A percentile compares a stretch with the other conserved stretches of the same genome.
These are phyloP conservation scores for Folsomia manolachei DNA, from an alignment of 2,888 invertebrate species.

Conservation along the genomic window DNA sequence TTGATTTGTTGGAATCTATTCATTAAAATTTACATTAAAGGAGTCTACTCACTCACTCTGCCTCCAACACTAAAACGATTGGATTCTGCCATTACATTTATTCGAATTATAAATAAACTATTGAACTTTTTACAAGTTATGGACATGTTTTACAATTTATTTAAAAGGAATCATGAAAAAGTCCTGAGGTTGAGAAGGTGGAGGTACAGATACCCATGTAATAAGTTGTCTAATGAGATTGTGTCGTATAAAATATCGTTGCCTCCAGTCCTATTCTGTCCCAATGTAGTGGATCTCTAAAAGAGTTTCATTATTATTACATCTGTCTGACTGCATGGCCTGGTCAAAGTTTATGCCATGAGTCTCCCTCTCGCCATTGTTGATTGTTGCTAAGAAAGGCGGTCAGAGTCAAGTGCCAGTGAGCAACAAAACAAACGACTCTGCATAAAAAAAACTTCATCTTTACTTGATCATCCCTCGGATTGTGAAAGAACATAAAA, in stretches of 20 bases:
- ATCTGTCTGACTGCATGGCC: no score
- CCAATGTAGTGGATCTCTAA: neutral
- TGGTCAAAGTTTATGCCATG: neutral
- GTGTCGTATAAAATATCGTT: slow-evolving; percentile 51
- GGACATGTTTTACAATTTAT: slow-evolving; percentile 40
- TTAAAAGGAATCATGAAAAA: neutral
- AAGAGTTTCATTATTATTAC: neutral
- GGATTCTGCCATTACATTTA: no score
- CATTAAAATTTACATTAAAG: slow-evolving; percentile 9
- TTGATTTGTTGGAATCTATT: slow-evolving; percentile 4
- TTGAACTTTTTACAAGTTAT: slow-evolving; percentile 17
- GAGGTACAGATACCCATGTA: slow-evolving; percentile 19
- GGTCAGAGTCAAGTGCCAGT: neutral
- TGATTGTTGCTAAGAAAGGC: neutral
- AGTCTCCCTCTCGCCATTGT: neutral
- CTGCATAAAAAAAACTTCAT: neutral
- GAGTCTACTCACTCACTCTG: neutral
- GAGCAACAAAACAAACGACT: neutral
- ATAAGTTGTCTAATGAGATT: slow-evolving; percentile 49
- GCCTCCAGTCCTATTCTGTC: slow-evolving; percentile 23
- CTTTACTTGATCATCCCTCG: neutral
- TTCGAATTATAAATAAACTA: slow-evolving; percentile 1
- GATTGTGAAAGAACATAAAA: slow-evolving; percentile 18
- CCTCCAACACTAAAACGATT: neutral
- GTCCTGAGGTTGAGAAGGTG: neutral